Evolutionary conservation across 1,140 invertebrate species (phyloP), one percentile per base, ranked within the genome.

Genomic region (Platyura marginata): DNA sequence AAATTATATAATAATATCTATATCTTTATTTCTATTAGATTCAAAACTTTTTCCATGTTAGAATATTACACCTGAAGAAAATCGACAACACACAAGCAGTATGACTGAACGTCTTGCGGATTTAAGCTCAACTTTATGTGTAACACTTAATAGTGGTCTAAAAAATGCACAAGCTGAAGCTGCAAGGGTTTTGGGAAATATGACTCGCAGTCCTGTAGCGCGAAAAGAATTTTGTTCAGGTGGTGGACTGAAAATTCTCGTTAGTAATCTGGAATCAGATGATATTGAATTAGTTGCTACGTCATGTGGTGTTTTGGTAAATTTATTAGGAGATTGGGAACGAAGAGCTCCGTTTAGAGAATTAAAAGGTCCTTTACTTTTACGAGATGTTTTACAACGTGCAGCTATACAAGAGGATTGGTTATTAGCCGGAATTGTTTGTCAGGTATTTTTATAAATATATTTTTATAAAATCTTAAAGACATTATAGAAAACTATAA

Each of bases 171-270:
- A 44, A 34, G 52, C 55, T 19, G 62, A 64, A 48, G 48, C 60
- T 16, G 53, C 53, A 8, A 45, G 62, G 1, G 62, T 64, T 1
- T 45, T 64, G 16, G 62, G 62, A 21, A 64, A 64, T 41, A 51
- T 64, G 18, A 61, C 61, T 8, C 42, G 62, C 5, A 56, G 57
- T 42, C 53, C 57, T 46, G 39, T 49, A 13, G 62, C 59, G 1
- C 51, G 62, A 23, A 54, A 55, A 8, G 56, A 51, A 18, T 59
- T 61, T 21, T 61, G 55, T 35, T 41, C 40, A 2, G 51, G 54
- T 13, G 56, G 53, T n/a, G 59, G 59, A 3, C 41, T 61, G 16
- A 44, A 55, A 1, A 5, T 57, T 33, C 50, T 61, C 23, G 51
- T 59, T 19, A 25, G 49, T 42, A 41, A 43, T 20, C 25, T 51